Conservation (phyloP, 2,888 invertebrate genomes). For the Rhagonycha lutea region DNA sequence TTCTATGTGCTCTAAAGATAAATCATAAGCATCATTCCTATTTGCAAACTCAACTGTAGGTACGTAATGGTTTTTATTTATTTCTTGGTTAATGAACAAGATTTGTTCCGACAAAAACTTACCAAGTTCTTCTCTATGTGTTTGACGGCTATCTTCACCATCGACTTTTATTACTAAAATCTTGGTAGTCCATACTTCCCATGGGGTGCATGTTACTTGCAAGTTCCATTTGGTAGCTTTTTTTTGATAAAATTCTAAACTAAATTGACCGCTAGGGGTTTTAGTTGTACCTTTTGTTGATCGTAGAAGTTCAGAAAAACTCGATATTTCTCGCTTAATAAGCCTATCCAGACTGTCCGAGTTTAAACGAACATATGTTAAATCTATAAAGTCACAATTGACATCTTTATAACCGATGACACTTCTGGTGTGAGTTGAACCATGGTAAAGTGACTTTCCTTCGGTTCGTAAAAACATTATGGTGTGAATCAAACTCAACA, state of each 20-base stretch:
- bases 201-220: constrained; percentile 89
- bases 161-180: constrained; percentile 85
- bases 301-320: constrained; percentile 77
- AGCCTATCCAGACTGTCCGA: constrained; percentile 76
- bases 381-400: constrained; percentile 96
- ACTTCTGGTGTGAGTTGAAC: constrained; percentile 92
- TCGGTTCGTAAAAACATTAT: constrained; percentile 87
- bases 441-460: constrained; percentile 92
- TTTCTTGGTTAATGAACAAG: constrained; percentile 90
- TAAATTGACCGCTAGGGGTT: constrained; percentile 77
- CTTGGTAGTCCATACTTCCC: constrained; percentile 98
- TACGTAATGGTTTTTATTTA: constrained; percentile 94
- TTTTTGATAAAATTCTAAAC: constrained; percentile 93
- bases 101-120: constrained; percentile 91
- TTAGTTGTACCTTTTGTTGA: constrained; percentile 65
- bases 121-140: constrained; percentile 85
- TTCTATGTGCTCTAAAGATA: constrained; percentile 89
- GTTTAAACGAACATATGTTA: constrained; percentile 95
- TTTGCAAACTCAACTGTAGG: constrained; percentile 96
- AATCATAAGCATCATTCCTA: constrained; percentile 94
- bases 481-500: constrained; percentile 89
- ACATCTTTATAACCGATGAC: constrained; percentile 95
- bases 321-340: constrained; percentile 75
- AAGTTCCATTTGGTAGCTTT: constrained; percentile 90
- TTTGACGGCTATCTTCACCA: constrained; percentile 85